Evolutionary conservation across 2,888 invertebrate genomes (phyloP).

Genomic region (Meandrusa payeni): DNA sequence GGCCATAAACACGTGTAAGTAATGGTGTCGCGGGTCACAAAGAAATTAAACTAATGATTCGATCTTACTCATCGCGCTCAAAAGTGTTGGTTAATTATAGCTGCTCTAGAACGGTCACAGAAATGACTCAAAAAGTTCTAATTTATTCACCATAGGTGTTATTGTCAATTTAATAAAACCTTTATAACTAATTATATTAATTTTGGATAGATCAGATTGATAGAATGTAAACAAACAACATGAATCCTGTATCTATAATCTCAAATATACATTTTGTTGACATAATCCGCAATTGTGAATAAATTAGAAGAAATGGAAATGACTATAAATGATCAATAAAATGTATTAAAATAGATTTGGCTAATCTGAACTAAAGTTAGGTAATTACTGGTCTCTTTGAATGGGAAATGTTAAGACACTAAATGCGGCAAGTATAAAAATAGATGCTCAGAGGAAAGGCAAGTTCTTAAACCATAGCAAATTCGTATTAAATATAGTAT

Average conservation of each 20-base stretch:
- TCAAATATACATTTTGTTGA: neutral
- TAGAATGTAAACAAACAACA: no score
- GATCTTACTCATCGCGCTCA: no score
- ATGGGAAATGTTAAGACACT: conserved; percentile 13
- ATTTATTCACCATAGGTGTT: no score
- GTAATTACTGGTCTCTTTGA: conserved; percentile 11
- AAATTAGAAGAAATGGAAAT: neutral
- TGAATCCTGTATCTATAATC: conserved; percentile 3
- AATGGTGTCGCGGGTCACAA: no score
- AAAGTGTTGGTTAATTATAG: no score
- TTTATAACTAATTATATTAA: neutral
- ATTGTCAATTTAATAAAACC: neutral
- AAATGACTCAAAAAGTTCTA: no score
- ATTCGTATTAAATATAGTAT: conserved; percentile 39
- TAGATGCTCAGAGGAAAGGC: conserved; percentile 40
- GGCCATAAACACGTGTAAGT: no score
- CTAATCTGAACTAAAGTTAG: conserved; percentile 13
- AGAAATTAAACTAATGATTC: no score
- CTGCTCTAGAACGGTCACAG: no score
- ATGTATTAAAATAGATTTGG: conserved; percentile 17
- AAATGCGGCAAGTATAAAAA: conserved; percentile 43
- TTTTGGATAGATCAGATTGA: no score
- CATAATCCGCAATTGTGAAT: no score
- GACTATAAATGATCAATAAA: no score
- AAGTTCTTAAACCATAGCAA: conserved; percentile 40